phyloP scores from a whole-genome alignment of 2,797 vertebrate genomes.

The Amblyopsis hoosieri region DNA sequence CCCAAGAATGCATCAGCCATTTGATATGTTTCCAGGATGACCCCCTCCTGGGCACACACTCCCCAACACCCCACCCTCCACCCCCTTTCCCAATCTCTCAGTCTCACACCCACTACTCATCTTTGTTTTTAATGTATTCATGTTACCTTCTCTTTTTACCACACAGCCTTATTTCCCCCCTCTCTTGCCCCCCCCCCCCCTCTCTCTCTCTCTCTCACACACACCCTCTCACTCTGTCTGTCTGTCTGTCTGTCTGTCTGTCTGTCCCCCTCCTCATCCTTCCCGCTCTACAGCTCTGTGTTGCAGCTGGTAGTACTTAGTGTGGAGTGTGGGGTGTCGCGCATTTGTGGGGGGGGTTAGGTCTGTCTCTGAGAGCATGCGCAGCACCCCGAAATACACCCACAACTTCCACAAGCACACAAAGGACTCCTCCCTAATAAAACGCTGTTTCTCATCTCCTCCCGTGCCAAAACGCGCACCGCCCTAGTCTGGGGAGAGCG shows the following conservation, averaged over 20 bases:
- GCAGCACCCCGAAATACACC: constrained; percentile 68
- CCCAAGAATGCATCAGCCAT: constrained; percentile 80
- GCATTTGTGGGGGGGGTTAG: constrained; percentile 32
- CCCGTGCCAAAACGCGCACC: constrained; percentile 66
- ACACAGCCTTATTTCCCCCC: constrained; percentile 27
- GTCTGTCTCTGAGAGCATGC: constrained; percentile 56
- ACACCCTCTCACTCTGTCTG: constrained; percentile 28
- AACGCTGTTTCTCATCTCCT: constrained; percentile 72
- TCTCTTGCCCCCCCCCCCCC: constrained; percentile 17
- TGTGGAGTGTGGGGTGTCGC: constrained; percentile 56
- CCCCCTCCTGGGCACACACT: constrained; percentile 66
- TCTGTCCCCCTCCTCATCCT: background rate
- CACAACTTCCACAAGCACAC: constrained; percentile 57
- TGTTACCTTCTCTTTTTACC: constrained; percentile 11
- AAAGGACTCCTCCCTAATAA: constrained; percentile 76
- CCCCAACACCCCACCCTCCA: constrained; percentile 19
- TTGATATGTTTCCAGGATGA: constrained; percentile 83
- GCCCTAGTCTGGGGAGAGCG: constrained; percentile 49
- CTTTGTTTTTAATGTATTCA: background rate
- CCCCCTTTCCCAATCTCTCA: constrained; percentile 16
- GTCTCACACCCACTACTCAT: constrained; percentile 21
- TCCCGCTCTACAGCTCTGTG: constrained; percentile 33
- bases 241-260: background rate
- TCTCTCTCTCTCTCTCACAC: background rate
- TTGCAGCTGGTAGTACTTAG: constrained; percentile 83